phyloP scores from a whole-genome alignment of 2,888 invertebrate genomes.

The Idaea straminata region DNA sequence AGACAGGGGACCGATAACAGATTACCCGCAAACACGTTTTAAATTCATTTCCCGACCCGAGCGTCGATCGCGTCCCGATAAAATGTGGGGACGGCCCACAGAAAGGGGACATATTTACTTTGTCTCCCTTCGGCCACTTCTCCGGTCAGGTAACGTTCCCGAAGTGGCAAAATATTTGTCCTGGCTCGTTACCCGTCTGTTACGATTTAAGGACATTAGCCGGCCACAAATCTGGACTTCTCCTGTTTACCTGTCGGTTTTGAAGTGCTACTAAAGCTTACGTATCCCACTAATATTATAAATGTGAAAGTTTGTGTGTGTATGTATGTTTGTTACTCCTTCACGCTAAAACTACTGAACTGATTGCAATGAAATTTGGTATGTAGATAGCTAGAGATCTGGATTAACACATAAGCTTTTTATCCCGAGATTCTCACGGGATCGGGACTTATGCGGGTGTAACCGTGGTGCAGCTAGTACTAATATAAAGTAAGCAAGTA shows the following conservation, averaged over 20 bases:
- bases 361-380: no score
- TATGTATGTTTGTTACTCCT: no score
- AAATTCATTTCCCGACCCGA: slow-evolving; percentile 80
- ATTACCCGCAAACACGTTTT: slow-evolving; percentile 81
- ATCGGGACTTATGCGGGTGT: no score
- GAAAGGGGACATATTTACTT: slow-evolving; percentile 78
- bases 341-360: no score
- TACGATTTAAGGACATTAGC: slow-evolving; percentile 73
- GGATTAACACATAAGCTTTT: no score
- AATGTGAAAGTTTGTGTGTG: no score
- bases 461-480: no score
- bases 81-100: slow-evolving; percentile 76
- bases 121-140: slow-evolving; percentile 77
- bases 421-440: no score
- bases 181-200: slow-evolving; percentile 68
- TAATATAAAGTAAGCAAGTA: background rate
- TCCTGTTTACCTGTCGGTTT: slow-evolving; percentile 35
- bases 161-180: slow-evolving; percentile 78
- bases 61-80: slow-evolving; percentile 78
- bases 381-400: no score
- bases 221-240: slow-evolving; percentile 53
- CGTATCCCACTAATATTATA: background rate
- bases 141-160: slow-evolving; percentile 74
- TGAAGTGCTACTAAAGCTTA: slow-evolving; percentile 27
- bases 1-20: slow-evolving; percentile 81